Evolutionary conservation across 2,888 invertebrate genomes (phyloP).

Genomic region (Onthophagus sagittarius): DNA sequence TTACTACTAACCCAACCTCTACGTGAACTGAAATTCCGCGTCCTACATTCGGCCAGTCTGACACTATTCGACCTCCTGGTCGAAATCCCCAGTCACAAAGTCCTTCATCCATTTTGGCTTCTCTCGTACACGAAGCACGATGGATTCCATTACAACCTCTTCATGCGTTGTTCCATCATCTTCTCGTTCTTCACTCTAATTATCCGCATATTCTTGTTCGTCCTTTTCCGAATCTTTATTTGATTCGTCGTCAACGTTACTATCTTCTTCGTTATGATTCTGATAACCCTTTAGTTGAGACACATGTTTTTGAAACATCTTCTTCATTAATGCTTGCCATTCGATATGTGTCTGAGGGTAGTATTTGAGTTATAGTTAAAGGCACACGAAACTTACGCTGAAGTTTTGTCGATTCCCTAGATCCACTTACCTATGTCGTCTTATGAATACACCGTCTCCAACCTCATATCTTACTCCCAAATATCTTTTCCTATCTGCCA

Average conservation of each 20-base stretch:
- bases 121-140: too few species aligned
- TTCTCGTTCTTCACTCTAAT: background rate
- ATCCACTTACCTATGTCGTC: background rate
- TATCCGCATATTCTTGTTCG: too few species aligned
- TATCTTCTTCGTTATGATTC: slow-evolving; percentile 4
- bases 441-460: slow-evolving; percentile 14
- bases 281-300: slow-evolving; percentile 4
- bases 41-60: slow-evolving; percentile 10
- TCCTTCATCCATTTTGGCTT: background rate
- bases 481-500: too few species aligned
- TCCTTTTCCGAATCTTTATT: background rate
- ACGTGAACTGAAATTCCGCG: too few species aligned
- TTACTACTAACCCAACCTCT: too few species aligned
- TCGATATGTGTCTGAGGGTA: slow-evolving; percentile 8
- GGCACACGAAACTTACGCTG: slow-evolving; percentile 14
- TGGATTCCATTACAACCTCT: background rate
- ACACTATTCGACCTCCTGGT: slow-evolving; percentile 8
- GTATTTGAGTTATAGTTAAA: slow-evolving; percentile 14
- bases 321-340: background rate
- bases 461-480: background rate
- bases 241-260: slow-evolving; percentile 1
- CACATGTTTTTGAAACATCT: background rate
- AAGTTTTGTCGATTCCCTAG: slow-evolving; percentile 12
- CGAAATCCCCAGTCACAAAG: background rate
- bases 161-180: background rate